These are phyloP conservation scores for Liolophura sinensis DNA, from an alignment of 1,140 invertebrate genomes.

Conservation along the genomic window DNA sequence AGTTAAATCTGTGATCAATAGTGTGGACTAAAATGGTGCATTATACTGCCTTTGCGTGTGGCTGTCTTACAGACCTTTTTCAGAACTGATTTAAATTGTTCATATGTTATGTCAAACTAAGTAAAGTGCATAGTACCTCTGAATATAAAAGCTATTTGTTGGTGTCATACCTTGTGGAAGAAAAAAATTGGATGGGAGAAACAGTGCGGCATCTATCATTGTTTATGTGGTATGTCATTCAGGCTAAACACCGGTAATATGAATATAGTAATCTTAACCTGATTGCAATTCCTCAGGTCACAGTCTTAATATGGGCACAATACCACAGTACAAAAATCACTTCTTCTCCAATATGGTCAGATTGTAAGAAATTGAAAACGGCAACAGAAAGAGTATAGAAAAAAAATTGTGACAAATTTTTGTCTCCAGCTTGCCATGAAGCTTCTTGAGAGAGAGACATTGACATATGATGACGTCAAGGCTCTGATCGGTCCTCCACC, in stretches of 20 bases:
- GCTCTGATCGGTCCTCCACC: slow-evolving; percentile 87
- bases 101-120: no score
- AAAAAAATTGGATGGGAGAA: no score
- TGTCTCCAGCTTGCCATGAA: slow-evolving; percentile 78
- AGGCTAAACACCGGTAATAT: background rate
- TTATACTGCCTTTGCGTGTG: no score
- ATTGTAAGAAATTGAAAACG: background rate
- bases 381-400: background rate
- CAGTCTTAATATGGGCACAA: background rate
- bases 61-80: no score
- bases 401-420: slow-evolving; percentile 14
- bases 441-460: slow-evolving; percentile 85
- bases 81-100: no score
- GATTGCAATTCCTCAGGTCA: background rate
- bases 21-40: background rate
- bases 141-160: no score
- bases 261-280: background rate
- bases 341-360: background rate
- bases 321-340: background rate
- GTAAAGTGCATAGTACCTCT: no score
- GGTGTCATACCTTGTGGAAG: no score
- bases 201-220: no score
- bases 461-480: slow-evolving; percentile 90
- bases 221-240: no score
- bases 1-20: background rate